Evolutionary conservation across 2,888 invertebrate genomes (phyloP), one percentile per base, ranked within the genome.

Genomic region (Cheilosia impressa): DNA sequence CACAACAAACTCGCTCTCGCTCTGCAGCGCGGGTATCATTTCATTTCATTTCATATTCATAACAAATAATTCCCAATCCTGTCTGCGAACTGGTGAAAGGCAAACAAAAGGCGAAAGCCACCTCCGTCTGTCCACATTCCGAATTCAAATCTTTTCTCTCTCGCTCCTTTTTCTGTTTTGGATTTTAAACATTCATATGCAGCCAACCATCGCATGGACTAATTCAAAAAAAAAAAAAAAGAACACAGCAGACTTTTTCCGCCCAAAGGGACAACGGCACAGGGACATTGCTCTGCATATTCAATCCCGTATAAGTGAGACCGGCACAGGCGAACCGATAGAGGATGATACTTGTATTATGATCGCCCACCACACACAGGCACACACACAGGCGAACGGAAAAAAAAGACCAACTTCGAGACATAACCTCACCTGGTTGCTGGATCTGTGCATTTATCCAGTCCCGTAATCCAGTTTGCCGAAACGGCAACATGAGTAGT

Each of bases 401-500:
- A 27, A 27, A 22, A 66, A 50, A 60, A 24, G 31, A 60, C 66
- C 63, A 22, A 63, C 53, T 57, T 62, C 53, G 57, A 75, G 69
- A 75, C 79, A 68, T 57, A 66, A 66, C 75, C 71, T 85, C 71
- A 66, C 80, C 75, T 76, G 65, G 79, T 60, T 75, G 4, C 31
- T 31, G 31, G 31, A 53, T 52, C 22, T 43, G 31, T 58, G 60
- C 69, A 31, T 27, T 43, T 55, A 34, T 43, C 43, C 34, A 63
- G 27, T 19, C 53, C 10, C 75, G 65, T 79, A 79, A 79, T 84
- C 75, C 45, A 66, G 75, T 80, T 85, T 71, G 41, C 24, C 60
- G 53, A 76, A 73, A 80, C 84, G 84, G 84, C 71, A 85, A 5
- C 80, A 24, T 76, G 84, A 84, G 84, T 80, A 45, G 15, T 80